phyloP scores from a whole-genome alignment of 2,888 invertebrate genomes.

The Cryptus armator region DNA sequence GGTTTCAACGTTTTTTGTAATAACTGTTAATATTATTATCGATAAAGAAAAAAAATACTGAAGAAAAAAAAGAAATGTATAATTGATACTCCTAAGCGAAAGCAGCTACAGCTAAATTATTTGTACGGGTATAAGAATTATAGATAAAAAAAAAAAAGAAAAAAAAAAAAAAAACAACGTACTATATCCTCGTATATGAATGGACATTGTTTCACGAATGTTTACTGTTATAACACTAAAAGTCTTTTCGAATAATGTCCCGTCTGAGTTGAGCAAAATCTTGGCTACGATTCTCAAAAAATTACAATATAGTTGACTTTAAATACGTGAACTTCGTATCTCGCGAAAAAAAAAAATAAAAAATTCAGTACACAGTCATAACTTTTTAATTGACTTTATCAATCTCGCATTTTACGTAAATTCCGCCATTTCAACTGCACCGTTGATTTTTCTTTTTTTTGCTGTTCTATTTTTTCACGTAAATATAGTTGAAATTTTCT shows the following conservation, averaged over 20 bases:
- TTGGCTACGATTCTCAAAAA: slow-evolving; percentile 28
- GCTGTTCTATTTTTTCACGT: background rate
- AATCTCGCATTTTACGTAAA: no score
- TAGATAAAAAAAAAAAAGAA: slow-evolving; percentile 10
- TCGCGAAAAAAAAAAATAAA: background rate
- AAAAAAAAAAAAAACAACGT: slow-evolving; percentile 18
- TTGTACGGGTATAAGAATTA: slow-evolving; percentile 61
- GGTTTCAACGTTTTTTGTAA: slow-evolving; percentile 52
- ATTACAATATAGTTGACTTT: slow-evolving; percentile 9
- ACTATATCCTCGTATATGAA: slow-evolving; percentile 61
- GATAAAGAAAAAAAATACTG: slow-evolving; percentile 42
- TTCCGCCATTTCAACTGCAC: background rate
- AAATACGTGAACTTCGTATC: slow-evolving; percentile 5
- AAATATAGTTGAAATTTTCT: background rate
- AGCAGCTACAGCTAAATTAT: slow-evolving; percentile 53
- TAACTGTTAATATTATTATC: slow-evolving; percentile 53
- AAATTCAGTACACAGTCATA: background rate
- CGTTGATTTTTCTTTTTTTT: background rate
- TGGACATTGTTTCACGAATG: slow-evolving; percentile 55
- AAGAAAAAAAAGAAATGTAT: slow-evolving; percentile 36
- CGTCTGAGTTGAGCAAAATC: slow-evolving; percentile 18
- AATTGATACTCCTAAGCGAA: slow-evolving; percentile 48
- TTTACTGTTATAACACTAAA: slow-evolving; percentile 49
- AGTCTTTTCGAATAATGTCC: slow-evolving; percentile 26
- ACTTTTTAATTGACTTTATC: background rate